Percentiles rank a stretch among this genome's conserved stretches.
phyloP scores from a whole-genome alignment of 2,113 vertebrate species.

The Triplophysa siluroides region DNA sequence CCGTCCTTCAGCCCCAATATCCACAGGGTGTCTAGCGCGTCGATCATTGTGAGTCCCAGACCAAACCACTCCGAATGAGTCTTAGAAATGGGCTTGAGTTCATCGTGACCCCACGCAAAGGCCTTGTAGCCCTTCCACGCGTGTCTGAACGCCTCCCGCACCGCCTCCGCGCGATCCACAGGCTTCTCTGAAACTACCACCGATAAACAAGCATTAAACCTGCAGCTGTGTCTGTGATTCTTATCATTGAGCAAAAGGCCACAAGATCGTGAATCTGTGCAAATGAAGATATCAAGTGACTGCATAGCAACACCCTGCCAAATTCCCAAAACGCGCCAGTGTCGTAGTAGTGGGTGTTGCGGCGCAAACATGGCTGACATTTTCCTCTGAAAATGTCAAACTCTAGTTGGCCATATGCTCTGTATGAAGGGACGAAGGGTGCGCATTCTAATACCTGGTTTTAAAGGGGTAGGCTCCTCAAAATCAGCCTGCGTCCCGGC shows the following conservation, averaged over 20 bases:
- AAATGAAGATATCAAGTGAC: too few species aligned
- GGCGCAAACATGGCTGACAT: too few species aligned
- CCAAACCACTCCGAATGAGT: conserved; percentile 93
- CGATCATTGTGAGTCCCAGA: conserved; percentile 90
- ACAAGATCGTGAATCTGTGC: not conserved
- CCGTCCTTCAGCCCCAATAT: conserved; percentile 91
- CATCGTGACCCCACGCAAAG: conserved; percentile 93
- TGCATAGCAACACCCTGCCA: too few species aligned
- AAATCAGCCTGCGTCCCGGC: conserved; percentile 56
- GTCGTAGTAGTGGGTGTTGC: too few species aligned
- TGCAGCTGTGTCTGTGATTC: not conserved
- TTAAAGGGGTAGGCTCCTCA: conserved; percentile 52
- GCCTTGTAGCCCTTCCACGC: conserved; percentile 91
- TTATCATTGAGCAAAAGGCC: not conserved
- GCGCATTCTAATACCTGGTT: conserved; percentile 71
- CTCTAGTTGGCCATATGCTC: too few species aligned
- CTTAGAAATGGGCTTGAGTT: conserved; percentile 90
- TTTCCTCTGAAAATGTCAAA: too few species aligned
- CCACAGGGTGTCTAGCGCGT: conserved; percentile 97
- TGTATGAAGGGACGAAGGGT: not conserved
- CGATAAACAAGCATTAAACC: not conserved
- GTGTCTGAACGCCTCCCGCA: conserved; percentile 87
- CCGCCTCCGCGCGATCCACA: conserved; percentile 64
- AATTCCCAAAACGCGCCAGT: too few species aligned
- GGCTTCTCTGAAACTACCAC: conserved; percentile 20